Base-by-base conservation (phyloP, 2,888 invertebrate genomes). In the Lamellibrachia columna region DNA sequence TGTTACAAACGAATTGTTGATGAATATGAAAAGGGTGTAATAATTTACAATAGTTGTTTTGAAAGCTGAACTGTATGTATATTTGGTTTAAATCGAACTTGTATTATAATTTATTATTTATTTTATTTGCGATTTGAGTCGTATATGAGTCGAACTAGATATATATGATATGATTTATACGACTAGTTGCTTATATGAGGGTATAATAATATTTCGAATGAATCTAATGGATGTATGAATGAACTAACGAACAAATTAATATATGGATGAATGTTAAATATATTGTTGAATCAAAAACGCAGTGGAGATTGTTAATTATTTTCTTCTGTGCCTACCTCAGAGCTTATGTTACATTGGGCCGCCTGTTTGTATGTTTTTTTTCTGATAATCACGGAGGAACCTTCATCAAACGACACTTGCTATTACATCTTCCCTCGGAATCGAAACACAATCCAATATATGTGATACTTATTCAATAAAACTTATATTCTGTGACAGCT, bases 101-200 rank as follows among this genome's bases (percentile, higher is more conserved):
- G 75, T 75, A 75, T 75, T 75, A 75, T 75, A 75, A 75, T 75
- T 75, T 75, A 75, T 75, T 22, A 75, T 75, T 75, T 75, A 75
- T 75, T 75, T 75, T 75, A n/a, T 75, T 75, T 75, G 75, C 75
- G 75, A 75, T 75, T 75, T 75, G 75, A 75, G 75, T 75, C 75
- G 22, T 15, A 75, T 75, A 75, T 75, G 75, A 75, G 75, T 75
- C 75, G 75, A n/a, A 75, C n/a, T 75, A 75, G 75, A 75, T 75
- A 75, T 75, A 75, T 75, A 75, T 75, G 75, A 75, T 75, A 75
- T 75, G 75, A 75, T 75, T 15, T 75, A 75, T n/a, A 75, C 75
- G 22, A 75, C 75, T 75, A 75, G 75, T 75, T 75, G 75, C 75
- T 75, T 75, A n/a, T 15, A 75, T 75, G 75, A 75, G 22, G 75